phyloP scores from a whole-genome alignment of 1,140 invertebrate genomes.

The Drosophila nebulosa region DNA sequence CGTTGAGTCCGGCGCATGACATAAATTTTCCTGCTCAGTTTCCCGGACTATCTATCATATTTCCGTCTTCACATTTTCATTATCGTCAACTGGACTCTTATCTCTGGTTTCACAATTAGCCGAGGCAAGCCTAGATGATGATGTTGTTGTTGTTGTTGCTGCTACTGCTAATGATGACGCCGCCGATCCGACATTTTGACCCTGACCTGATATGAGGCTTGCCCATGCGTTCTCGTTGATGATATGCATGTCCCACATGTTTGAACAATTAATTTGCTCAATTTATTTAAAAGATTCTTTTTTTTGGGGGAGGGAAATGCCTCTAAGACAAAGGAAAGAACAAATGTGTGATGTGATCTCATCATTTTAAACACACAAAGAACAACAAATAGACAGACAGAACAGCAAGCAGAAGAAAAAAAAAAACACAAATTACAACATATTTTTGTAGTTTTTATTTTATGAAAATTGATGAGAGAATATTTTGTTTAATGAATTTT shows the following conservation, averaged over 20 bases:
- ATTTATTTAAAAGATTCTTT: constrained; percentile 13
- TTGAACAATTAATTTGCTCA: constrained; percentile 31
- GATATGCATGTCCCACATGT: constrained; percentile 26
- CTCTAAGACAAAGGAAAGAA: constrained; percentile 11
- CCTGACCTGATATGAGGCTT: background rate
- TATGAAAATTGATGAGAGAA: constrained; percentile 43
- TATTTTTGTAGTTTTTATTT: background rate
- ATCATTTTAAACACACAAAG: constrained; percentile 29
- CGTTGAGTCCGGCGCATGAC: too few species aligned
- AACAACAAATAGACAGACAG: background rate
- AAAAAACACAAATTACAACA: background rate
- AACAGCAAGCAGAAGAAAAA: background rate
- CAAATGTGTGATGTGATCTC: constrained; percentile 21
- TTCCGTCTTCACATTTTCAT: background rate
- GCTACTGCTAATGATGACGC: background rate
- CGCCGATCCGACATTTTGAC: background rate
- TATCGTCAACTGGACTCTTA: background rate
- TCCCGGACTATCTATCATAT: background rate
- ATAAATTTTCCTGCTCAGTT: too few species aligned
- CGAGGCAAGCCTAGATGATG: background rate
- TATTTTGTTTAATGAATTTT: constrained; percentile 62
- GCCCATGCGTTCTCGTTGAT: background rate
- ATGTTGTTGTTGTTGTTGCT: too few species aligned
- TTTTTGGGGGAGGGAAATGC: constrained; percentile 14
- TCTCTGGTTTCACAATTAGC: background rate